phyloP scores from a whole-genome alignment of 2,113 vertebrate genomes.

The Lampris megalopsis region DNA sequence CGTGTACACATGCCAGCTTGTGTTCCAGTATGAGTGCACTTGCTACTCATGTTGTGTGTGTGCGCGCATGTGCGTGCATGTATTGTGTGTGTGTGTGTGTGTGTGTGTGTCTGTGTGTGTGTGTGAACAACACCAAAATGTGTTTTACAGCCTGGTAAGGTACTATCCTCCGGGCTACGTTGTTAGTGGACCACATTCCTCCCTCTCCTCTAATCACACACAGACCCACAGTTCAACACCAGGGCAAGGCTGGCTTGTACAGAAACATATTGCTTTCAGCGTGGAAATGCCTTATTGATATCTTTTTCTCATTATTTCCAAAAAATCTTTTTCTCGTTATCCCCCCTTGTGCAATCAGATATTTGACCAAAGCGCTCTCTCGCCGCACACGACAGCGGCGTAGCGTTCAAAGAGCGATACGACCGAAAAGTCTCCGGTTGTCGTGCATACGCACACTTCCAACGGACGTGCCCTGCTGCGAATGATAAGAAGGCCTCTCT shows the following conservation, averaged over 20 bases:
- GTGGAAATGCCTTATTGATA: slow-evolving; percentile 30
- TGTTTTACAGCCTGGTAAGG: slow-evolving; percentile 71
- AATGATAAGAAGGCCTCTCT: background rate
- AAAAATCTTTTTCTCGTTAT: slow-evolving; percentile 56
- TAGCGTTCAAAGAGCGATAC: slow-evolving; percentile 35
- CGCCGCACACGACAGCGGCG: slow-evolving; percentile 16
- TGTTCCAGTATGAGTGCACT: background rate
- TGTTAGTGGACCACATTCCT: slow-evolving; percentile 68
- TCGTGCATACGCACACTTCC: slow-evolving; percentile 18
- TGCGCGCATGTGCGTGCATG: background rate
- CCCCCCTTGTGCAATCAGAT: slow-evolving; percentile 13
- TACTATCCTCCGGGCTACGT: slow-evolving; percentile 47
- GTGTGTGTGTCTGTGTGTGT: slow-evolving; percentile 25
- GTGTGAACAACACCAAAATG: slow-evolving; percentile 45
- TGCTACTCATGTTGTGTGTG: background rate
- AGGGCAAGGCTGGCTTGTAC: slow-evolving; percentile 37
- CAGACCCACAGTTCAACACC: slow-evolving; percentile 66
- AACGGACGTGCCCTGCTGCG: background rate
- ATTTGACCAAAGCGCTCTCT: background rate
- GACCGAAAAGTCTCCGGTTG: slow-evolving; percentile 35
- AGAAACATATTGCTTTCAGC: slow-evolving; percentile 53
- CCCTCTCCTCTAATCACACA: slow-evolving; percentile 62
- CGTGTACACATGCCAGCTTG: background rate
- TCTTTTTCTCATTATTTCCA: slow-evolving; percentile 52
- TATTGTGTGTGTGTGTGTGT: slow-evolving; percentile 6